Evolutionary conservation across 2,113 vertebrate species (phyloP), one percentile per base, ranked within the genome.

Genomic region (Lepus timidus): DNA sequence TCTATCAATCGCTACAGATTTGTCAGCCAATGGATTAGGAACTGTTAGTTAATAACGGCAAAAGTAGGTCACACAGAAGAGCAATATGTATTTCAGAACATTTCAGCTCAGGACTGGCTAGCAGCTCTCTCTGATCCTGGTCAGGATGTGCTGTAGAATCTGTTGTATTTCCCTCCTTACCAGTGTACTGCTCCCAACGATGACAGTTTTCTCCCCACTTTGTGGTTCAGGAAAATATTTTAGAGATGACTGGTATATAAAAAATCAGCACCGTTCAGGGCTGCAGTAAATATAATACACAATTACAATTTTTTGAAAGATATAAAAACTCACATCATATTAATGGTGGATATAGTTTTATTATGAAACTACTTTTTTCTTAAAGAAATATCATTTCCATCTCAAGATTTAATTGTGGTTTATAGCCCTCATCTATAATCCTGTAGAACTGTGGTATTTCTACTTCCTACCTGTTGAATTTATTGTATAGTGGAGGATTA

Each of bases 201-300:
- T 10, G 44, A 44, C 44, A 44, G 1, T 8, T 29, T 29, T 64
- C 51, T 81, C 20, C 1, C 9, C 3, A 6, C 33, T 22, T 84
- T 85, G 25, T 51, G 14, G n/a, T 44, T 92, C 68, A 58, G 67
- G 74, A 78, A 95, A 82, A 58, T 70, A 78, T 73, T 80, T 92
- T 31, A 11, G 9, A 67, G 31, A 49, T 13, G 29, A 68, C 70
- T 11, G 55, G 19, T 23, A 0, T 44, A 4, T 39, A 80, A 78
- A 64, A 64, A 73, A 25, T 75, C 9, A 16, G 11, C 33, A 19
- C 10, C 22, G 5, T 11, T 9, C 73, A 61, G 33, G 9, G 20
- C 25, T n/a, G 9, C 71, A 68, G 49, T 61, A 51, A 36, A 25
- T 44, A 74, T 3, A 6, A 27, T n/a, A 88, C 22, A 7, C 6